Evolutionary conservation across 1,140 invertebrate genomes (phyloP).

Genomic region (Zaprionus gabonicus): DNA sequence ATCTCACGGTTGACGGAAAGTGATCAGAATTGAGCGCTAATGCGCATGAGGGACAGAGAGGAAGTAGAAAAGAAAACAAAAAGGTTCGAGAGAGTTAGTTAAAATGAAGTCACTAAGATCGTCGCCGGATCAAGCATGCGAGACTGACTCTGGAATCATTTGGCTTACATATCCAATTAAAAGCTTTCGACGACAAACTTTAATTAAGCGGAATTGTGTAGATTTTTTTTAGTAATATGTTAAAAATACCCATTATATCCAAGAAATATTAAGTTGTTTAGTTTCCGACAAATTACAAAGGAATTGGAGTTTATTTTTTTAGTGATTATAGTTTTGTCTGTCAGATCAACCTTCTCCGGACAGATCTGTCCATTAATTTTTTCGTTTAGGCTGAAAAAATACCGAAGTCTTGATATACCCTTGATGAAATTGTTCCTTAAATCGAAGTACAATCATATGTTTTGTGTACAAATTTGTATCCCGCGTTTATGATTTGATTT

Average conservation of each 20-base stretch:
- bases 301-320: too few species aligned
- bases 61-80: not conserved
- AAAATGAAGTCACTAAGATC: constrained; percentile 56
- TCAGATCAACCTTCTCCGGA: too few species aligned
- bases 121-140: constrained; percentile 5
- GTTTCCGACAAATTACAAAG: too few species aligned
- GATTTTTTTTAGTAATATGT: not conserved
- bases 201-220: constrained; percentile 3
- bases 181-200: constrained; percentile 18
- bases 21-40: not conserved
- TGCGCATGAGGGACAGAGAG: not conserved
- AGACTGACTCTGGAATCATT: constrained; percentile 1
- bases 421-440: too few species aligned
- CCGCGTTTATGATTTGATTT: too few species aligned
- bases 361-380: too few species aligned
- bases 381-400: too few species aligned
- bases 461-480: too few species aligned
- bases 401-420: too few species aligned
- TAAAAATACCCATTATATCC: constrained; percentile 1
- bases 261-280: too few species aligned
- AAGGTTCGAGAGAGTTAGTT: not conserved
- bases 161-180: constrained; percentile 29
- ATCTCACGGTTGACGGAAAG: not conserved
- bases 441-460: too few species aligned
- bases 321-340: too few species aligned